Evolutionary conservation across 1,140 invertebrate species (phyloP), one percentile per base, ranked within the genome.

Genomic region (Kradibia gibbosae): DNA sequence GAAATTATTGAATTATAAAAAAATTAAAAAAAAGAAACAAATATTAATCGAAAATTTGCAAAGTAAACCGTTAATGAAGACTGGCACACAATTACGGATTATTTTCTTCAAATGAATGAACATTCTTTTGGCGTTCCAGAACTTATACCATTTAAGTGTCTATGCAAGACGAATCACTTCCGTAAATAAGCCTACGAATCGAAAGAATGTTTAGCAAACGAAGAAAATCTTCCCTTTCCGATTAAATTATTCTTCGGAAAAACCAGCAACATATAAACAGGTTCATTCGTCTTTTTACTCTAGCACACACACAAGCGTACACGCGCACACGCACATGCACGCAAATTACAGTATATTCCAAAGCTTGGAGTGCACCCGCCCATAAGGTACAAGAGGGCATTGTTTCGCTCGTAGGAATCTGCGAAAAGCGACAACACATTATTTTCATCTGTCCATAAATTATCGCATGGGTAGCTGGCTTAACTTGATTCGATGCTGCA

Each of bases 361-460:
- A 42, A 10, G 25, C 22, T 45, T 31, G 39, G 0, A 34, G 39
- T 28, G 36, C 42, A 22, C 53, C 5, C 39, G 34, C 11, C 4
- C 57, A 60, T 28, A 31, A 50, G 17, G 39, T 65, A 34, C 75
- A 60, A 48, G 65, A 42, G 36, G 31, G 3, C 48, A 74, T 81
- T 76, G 80, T 81, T 67, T 71, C 17, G 53, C 67, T 45, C 31
- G 17, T 13, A 71, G 22, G 60, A 67, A 81, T 81, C 53, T 31
- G 36, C 80, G 62, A 81, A 76, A 76, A 67, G 13, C 60, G 62
- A 8, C 60, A 62, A 75, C 55, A 75, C 71, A 67, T 80, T 80
- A 80, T 75, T 74, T 65, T 67, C 71, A 45, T 75, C 65, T 81
- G 71, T 75, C 72, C 57, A 81, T 81, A 60, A 81, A 81, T 81